Evolutionary conservation across 2,888 invertebrate genomes (phyloP), one percentile per base, ranked within the genome.

Genomic region (Aporophyla lueneburgensis): DNA sequence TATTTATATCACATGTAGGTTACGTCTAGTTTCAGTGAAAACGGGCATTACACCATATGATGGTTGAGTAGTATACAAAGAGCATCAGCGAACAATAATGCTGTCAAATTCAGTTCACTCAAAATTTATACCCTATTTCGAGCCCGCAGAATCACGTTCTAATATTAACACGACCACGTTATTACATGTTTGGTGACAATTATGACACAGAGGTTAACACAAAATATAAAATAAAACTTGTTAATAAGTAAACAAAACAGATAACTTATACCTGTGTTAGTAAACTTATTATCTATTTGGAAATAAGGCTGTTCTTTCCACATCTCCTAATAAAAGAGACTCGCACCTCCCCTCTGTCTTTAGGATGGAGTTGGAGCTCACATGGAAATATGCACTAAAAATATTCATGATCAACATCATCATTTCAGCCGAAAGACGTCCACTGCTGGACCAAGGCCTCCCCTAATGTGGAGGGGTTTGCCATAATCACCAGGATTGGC

Each of bases 41-140:
- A 46, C 46, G 6, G 14, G 14, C 1, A 27, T 21, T 9, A 14
- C 21, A 14, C 12, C 7, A 62, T 56, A 66, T 76, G 14, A 10
- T 24, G 24, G 16, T 40, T 51, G 9, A 66, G 6, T 16, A 40
- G 40, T 4, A 14, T 12, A n/a, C 51, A 68, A 77, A 46, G 27
- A 27, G 19, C n/a, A 43, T 59, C 19, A 76, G n/a, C 0, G 10
- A 21, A 21, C 12, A 76, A 40, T n/a, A 54, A 40, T 54, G 1
- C 27, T 62, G 46, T 49, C 33, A 78, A 70, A 61, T 61, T 46
- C 59, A 78, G 21, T 54, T 78, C 53, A 14, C 24, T 21, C 24
- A 46, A 61, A 78, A 70, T 70, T 40, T 54, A 54, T 78, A 49
- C 4, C 0, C 19, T 33, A 59, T 76, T 69, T 76, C 6, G 21